Base-by-base conservation (phyloP, 2,797 vertebrate species). In the Acipenser transmontanus region DNA sequence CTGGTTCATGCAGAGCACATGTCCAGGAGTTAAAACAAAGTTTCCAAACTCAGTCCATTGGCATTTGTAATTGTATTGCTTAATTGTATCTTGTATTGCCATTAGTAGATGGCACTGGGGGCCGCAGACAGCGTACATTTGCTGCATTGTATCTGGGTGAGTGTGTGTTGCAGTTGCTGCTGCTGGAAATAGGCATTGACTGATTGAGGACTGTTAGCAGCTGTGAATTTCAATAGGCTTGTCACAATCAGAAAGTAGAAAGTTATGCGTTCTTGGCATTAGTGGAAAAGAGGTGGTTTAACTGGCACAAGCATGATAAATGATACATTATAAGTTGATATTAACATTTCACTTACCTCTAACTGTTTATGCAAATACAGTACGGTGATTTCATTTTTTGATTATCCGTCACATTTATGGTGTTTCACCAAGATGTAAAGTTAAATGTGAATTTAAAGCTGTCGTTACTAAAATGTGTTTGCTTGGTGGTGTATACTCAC, bases 321-420 rank as follows among this genome's bases (percentile, higher is more conserved):
- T 69, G 65, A 49, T 68, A 50, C 8, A 54, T 51, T 64, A 64
- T 70, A 72, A 65, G 64, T 13, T 61, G 52, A 47, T 64, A 63
- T 50, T 68, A 67, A 69, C 70, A 77, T 76, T 75, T 62, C 34
- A 34, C 52, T 34, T 57, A 64, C 60, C 71, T 47, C 61, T 76
- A 73, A 73, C 76, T 70, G 67, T 72, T 69, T 77, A 34, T 34
- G 34, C 34, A 34, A 34, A 34, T 34, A 34, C 34, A 34, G 3
- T 34, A 34, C 34, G 34, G 34, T 34, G 34, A 34, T 34, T 34
- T 34, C 34, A 34, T 34, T 34, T 34, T 34, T 34, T 34, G 34
- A 34, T 34, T 34, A 34, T 34, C 34, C 4, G 34, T 34, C 34
- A 34, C 34, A 34, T 34, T 34, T 34, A 34, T 34, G 4, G 34